phyloP scores from a whole-genome alignment of 1,140 invertebrate genomes.

The Grapholita molesta region DNA sequence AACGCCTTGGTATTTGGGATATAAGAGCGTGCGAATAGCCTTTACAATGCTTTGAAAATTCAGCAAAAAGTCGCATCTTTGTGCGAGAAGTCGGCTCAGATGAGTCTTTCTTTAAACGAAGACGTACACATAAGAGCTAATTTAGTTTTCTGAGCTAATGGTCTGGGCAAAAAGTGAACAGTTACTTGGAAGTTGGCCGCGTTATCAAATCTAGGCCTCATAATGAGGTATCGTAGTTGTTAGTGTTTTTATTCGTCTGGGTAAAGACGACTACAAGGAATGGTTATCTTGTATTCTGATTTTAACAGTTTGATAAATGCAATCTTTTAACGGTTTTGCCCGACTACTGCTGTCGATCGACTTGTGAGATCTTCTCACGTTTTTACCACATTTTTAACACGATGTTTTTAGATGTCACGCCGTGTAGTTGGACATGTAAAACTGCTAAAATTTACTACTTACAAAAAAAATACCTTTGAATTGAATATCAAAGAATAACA shows the following conservation, averaged over 20 bases:
- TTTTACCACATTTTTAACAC: too few species aligned
- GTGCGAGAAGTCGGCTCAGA: not conserved
- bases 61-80: not conserved
- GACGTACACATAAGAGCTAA: not conserved
- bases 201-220: not conserved
- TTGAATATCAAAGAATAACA: not conserved
- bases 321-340: too few species aligned
- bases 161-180: not conserved
- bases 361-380: too few species aligned
- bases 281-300: too few species aligned
- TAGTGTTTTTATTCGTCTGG: not conserved
- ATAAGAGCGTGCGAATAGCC: constrained; percentile 12
- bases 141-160: not conserved
- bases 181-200: not conserved
- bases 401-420: too few species aligned
- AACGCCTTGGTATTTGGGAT: constrained; percentile 3
- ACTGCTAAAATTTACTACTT: too few species aligned
- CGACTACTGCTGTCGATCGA: too few species aligned
- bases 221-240: not conserved
- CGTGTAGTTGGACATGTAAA: too few species aligned
- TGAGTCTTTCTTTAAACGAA: not conserved
- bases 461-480: too few species aligned
- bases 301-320: too few species aligned
- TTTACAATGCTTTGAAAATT: not conserved
- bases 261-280: not conserved